A percentile compares a stretch with the other conserved stretches of the same genome.
Evolutionary conservation across 1,140 invertebrate species (phyloP).

Genomic region (Gryllus bimaculatus): DNA sequence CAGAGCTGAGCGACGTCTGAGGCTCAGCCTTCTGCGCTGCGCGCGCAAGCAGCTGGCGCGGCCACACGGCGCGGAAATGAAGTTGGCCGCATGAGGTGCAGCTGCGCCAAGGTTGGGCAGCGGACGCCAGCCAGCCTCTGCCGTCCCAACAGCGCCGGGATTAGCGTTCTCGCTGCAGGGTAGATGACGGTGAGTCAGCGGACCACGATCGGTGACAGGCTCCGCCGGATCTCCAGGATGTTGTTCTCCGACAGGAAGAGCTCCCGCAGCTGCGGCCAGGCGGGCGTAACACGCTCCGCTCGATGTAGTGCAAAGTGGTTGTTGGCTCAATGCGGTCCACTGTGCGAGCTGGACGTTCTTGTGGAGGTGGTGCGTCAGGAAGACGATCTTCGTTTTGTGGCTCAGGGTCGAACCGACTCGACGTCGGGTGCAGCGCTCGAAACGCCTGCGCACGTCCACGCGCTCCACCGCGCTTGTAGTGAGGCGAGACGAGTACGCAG

Average conservation of each 20-base stretch:
- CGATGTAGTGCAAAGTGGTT: conserved; percentile 64
- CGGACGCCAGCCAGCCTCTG: conserved; percentile 73
- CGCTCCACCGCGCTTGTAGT: conserved; percentile 67
- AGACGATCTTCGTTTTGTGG: conserved; percentile 61
- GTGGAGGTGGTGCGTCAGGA: conserved; percentile 75
- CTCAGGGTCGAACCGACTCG: conserved; percentile 61
- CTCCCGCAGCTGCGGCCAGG: conserved; percentile 72
- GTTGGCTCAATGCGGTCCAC: conserved; percentile 61
- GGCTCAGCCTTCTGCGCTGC: conserved; percentile 43
- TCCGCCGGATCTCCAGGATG: conserved; percentile 72
- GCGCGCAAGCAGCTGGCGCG: conserved; percentile 58
- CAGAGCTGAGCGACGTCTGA: conserved; percentile 74
- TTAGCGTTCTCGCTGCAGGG: conserved; percentile 63
- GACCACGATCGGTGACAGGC: conserved; percentile 84
- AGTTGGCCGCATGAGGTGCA: conserved; percentile 82
- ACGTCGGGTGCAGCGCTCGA: conserved; percentile 75
- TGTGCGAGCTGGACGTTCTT: conserved; percentile 70
- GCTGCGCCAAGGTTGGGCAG: conserved; percentile 65
- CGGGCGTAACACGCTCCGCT: conserved; percentile 83
- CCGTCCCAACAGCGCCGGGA: conserved; percentile 76
- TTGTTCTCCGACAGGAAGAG: conserved; percentile 69
- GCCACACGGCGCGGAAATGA: conserved; percentile 66
- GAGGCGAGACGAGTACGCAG: conserved; percentile 69
- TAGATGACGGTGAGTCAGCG: conserved; percentile 64
- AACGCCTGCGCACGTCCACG: conserved; percentile 71